Conservation (phyloP, 1,140 invertebrate species). For the Dendroctonus valens region DNA sequence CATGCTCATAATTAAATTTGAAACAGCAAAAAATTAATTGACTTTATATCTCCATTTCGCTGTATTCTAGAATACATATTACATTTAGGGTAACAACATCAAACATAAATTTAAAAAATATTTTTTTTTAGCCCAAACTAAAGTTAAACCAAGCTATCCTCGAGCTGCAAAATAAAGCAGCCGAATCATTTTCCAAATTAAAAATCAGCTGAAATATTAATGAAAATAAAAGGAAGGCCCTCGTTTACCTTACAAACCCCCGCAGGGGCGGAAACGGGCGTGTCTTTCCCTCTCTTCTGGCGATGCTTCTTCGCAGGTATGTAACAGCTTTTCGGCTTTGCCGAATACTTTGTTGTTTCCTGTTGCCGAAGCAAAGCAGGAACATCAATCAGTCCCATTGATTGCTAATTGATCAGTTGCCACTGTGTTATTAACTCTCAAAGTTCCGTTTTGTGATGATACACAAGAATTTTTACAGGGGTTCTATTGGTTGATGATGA, state of each 20-base stretch:
- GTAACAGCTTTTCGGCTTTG: conserved; percentile 36
- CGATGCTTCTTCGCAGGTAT: conserved; percentile 40
- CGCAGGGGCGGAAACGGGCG: conserved; percentile 43
- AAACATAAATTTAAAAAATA: no score
- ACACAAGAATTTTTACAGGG: not conserved
- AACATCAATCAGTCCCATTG: conserved; percentile 19
- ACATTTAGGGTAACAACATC: no score
- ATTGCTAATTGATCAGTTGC: not conserved
- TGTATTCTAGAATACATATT: no score
- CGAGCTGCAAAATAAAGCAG: not conserved
- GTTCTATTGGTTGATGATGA: conserved; percentile 33
- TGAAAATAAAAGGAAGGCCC: conserved; percentile 19
- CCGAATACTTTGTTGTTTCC: conserved; percentile 32
- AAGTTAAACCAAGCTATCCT: no score
- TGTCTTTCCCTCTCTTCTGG: conserved; percentile 39
- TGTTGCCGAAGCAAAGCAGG: conserved; percentile 13
- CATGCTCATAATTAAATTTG: no score
- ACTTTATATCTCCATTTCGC: no score
- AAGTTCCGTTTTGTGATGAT: not conserved
- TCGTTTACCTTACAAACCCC: conserved; percentile 29
- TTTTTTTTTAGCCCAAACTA: no score
- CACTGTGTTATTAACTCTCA: not conserved
- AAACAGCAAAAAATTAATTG: no score
- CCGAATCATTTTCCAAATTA: conserved; percentile 1
- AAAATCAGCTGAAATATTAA: conserved; percentile 20